phyloP scores from a whole-genome alignment of 2,113 vertebrate species.

The Hiodon alosoides region DNA sequence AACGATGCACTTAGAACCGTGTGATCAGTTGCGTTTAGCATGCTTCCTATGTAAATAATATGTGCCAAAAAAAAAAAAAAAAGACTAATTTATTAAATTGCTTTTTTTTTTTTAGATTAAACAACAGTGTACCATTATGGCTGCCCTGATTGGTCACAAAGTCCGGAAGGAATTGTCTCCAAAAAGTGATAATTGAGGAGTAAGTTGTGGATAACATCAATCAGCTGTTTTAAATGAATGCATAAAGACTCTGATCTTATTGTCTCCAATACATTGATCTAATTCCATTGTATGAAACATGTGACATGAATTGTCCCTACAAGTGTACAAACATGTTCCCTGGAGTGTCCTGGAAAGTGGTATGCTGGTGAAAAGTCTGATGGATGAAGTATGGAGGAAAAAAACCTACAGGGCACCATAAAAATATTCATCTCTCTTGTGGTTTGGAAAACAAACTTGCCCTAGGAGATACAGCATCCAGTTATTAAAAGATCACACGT shows the following conservation, averaged over 20 bases:
- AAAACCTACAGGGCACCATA: too few species aligned
- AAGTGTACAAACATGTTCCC: neutral
- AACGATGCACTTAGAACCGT: too few species aligned
- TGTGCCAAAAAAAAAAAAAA: slow-evolving; percentile 67
- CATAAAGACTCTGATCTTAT: slow-evolving; percentile 57
- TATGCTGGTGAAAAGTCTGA: too few species aligned
- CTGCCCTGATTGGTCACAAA: slow-evolving; percentile 71
- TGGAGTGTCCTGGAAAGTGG: neutral
- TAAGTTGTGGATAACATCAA: slow-evolving; percentile 59
- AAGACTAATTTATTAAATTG: slow-evolving; percentile 68
- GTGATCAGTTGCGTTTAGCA: slow-evolving; percentile 64
- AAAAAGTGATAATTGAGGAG: slow-evolving; percentile 58
- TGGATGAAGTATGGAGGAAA: neutral
- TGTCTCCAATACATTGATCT: neutral
- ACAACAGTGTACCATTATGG: slow-evolving; percentile 74
- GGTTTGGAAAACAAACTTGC: neutral
- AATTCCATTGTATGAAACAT: neutral
- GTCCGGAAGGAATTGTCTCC: slow-evolving; percentile 56
- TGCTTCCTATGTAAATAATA: slow-evolving; percentile 86
- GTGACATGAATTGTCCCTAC: neutral
- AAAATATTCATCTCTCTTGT: neutral
- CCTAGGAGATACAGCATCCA: neutral
- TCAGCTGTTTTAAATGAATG: slow-evolving; percentile 65
- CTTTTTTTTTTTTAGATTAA: too few species aligned
- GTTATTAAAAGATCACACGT: neutral